A percentile compares a stretch with the other conserved stretches of the same genome.
These are phyloP conservation scores for Catharus minimus DNA, from an alignment of 2,113 vertebrate genomes.

Conservation along the genomic window DNA sequence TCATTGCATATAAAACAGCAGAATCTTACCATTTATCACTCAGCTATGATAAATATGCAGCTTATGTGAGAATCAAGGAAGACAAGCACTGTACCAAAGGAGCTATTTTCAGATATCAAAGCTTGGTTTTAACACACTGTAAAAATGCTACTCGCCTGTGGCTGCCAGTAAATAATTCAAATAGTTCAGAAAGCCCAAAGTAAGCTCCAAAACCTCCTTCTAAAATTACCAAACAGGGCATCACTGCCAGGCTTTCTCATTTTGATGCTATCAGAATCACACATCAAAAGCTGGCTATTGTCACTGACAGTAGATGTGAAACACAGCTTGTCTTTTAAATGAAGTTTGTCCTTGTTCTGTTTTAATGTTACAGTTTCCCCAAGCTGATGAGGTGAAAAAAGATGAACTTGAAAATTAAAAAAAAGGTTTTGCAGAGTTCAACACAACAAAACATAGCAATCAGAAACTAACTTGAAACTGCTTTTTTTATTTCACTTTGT, in stretches of 20 bases:
- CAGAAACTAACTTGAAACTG: background rate
- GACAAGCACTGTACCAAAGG: constrained; percentile 45
- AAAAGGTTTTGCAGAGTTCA: background rate
- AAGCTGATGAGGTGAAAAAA: background rate
- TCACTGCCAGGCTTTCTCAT: constrained; percentile 40
- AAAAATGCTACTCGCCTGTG: constrained; percentile 58
- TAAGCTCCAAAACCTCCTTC: constrained; percentile 51
- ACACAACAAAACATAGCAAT: background rate
- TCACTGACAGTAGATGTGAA: constrained; percentile 61
- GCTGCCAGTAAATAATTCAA: constrained; percentile 63
- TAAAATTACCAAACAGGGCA: constrained; percentile 23
- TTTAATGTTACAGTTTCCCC: background rate
- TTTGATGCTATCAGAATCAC: constrained; percentile 48
- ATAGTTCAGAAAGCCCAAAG: constrained; percentile 67
- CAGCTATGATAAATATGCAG: constrained; percentile 72
- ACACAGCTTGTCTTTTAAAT: constrained; percentile 59
- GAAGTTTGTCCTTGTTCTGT: background rate
- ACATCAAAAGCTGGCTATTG: constrained; percentile 55
- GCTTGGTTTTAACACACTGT: constrained; percentile 50
- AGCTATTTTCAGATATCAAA: constrained; percentile 72
- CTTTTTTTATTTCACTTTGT: background rate
- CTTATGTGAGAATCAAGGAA: constrained; percentile 63
- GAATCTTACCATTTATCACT: constrained; percentile 75
- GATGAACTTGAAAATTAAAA: background rate
- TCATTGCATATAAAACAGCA: constrained; percentile 74